phyloP scores from a whole-genome alignment of 1,140 invertebrate genomes.

The Elymnias hypermnestra region DNA sequence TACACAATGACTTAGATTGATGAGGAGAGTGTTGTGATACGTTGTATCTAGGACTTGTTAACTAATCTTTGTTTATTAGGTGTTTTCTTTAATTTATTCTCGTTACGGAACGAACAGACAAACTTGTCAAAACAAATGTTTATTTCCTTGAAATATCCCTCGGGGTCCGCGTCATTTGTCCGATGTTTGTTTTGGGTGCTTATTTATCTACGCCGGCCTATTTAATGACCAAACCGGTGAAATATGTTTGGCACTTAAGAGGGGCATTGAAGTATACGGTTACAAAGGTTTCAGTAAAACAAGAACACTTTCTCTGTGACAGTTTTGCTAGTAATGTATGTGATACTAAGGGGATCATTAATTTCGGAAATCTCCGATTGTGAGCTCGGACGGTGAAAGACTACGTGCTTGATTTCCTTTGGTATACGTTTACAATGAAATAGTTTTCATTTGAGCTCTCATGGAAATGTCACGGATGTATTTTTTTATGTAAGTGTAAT shows the following conservation, averaged over 20 bases:
- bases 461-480: neutral
- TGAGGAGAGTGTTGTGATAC: too few species aligned
- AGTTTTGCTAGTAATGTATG: constrained; percentile 6
- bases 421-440: too few species aligned
- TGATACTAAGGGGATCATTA: neutral
- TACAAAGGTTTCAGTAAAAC: constrained; percentile 25
- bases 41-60: too few species aligned
- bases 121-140: too few species aligned
- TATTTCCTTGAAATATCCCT: neutral
- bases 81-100: too few species aligned
- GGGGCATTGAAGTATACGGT: constrained; percentile 27
- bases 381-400: neutral
- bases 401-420: neutral
- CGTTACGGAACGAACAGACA: too few species aligned
- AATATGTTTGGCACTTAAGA: constrained; percentile 28
- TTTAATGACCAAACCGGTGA: constrained; percentile 26
- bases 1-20: too few species aligned
- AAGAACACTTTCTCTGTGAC: constrained; percentile 23
- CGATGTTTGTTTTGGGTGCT: constrained; percentile 14
- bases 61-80: too few species aligned
- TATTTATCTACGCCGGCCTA: constrained; percentile 26
- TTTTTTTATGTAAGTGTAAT: too few species aligned
- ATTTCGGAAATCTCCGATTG: neutral
- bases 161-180: constrained; percentile 13
- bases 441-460: neutral